Evolutionary conservation across 1,140 invertebrate genomes (phyloP), one percentile per base, ranked within the genome.

Genomic region (Pseudachorutes palmiensis): DNA sequence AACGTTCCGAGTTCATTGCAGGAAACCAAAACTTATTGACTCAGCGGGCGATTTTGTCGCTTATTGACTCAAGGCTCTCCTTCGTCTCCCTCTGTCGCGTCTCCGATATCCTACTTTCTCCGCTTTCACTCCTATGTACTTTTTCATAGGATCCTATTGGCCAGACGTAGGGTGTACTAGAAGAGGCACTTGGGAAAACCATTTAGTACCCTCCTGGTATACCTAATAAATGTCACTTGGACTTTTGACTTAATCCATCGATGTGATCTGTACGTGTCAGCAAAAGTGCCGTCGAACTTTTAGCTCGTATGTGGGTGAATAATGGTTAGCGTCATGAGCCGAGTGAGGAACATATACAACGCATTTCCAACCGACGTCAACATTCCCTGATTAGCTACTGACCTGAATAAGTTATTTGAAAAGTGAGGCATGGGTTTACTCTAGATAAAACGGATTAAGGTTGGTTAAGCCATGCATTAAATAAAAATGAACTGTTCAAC

Each of bases 11-110:
- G 45, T 41, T 29, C 24, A 33, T 64, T 22, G 5, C 5, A 32
- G 29, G 32, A 33, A 33, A 65, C n/a, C 64, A 1, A 64, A 55
- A 19, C 51, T 28, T 55, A 58, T 65, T 65, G 64, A 57, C 32
- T 58, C 57, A 26, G 49, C 22, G 30, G 12, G 32, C 16, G 32
- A 30, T 57, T 41, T 64, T 22, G 51, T 49, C 45, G 48, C 36
- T 36, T 30, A 65, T 31, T 65, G 51, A 65, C 31, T 65, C 24
- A 33, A 30, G 24, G n/a, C n/a, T n/a, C 30, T 29, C 26, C 41
- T 30, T 29, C 29, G 31, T 45, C 61, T 41, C 24, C 26, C 48
- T 64, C 62, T n/a, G n/a, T n/a, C n/a, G n/a, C n/a, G n/a, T n/a
- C n/a, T n/a, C n/a, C n/a, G n/a, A n/a, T n/a, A n/a, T n/a, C n/a